Base-by-base conservation (phyloP, 2,888 invertebrate genomes). In the Strigamia transsilvanica region DNA sequence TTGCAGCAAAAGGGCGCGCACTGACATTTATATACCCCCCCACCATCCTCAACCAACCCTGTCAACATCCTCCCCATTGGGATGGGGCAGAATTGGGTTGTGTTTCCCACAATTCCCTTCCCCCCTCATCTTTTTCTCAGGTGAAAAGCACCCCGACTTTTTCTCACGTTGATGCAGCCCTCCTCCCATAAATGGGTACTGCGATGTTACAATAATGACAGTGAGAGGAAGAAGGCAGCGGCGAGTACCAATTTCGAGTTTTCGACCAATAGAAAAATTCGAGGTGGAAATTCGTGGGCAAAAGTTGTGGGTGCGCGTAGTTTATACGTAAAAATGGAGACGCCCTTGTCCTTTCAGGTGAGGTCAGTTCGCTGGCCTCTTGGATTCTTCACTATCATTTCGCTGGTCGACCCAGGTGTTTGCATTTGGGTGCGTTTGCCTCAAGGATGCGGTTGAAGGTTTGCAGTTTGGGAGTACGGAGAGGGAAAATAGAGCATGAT, bases 301-400 rank as follows among this genome's bases (percentile, higher is more conserved):
- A 61, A 23, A 21, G 10, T 23, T 23, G 23, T 66, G 61, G 61
- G 61, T 32, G n/a, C 56, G n/a, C 18, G n/a, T 56, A 56, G 56
- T 18, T 56, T 13, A 27, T 23, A 32, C 73, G 73, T 27, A 38
- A 27, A 38, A 27, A 38, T 38, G 38, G 38, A 38, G 38, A 38
- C 73, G 73, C 73, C 73, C 73, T 73, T 73, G 73, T 73, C 73
- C 73, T 73, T 73, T 73, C 5, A 73, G 73, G 73, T 73, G 73
- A 73, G 73, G 73, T 73, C 73, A 73, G 73, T 73, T 23, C 73
- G 73, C 73, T 73, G 73, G 73, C 73, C 73, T 73, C 73, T 32
- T 10, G 56, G n/a, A 61, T 61, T 61, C 18, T n/a, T 27, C 73
- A 27, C 73, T 73, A 73, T 73, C 73, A 27, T n/a, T 73, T 73